phyloP scores from a whole-genome alignment of 2,888 invertebrate species.

The Caenorhabditis auriculariae region DNA sequence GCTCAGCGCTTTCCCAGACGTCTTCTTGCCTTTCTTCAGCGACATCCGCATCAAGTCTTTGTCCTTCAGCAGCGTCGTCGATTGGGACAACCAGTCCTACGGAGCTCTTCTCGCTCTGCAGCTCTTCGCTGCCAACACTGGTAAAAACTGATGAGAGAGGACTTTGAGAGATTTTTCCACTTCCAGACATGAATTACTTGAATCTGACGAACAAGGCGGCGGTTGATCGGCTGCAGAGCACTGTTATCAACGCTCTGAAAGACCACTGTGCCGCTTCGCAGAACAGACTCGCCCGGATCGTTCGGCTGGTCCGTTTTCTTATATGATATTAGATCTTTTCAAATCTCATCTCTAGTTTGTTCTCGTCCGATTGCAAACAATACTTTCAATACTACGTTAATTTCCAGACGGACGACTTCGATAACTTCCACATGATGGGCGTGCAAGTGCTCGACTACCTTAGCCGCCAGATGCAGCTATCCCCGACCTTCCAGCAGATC shows the following conservation, averaged over 20 bases:
- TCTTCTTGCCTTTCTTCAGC: conserved; percentile 30
- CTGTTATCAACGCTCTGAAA: conserved; percentile 88
- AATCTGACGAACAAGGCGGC: conserved; percentile 28
- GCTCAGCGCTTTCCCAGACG: conserved; percentile 38
- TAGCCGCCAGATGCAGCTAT: background rate
- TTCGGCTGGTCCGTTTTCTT: conserved; percentile 43
- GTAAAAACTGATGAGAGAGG: conserved; percentile 6
- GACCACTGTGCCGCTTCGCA: conserved; percentile 73
- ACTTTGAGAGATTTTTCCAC: background rate
- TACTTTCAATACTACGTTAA: background rate
- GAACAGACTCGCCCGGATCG: conserved; percentile 54
- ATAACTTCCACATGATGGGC: conserved; percentile 24
- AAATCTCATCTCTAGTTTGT: background rate
- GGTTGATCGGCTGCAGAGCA: conserved; percentile 92
- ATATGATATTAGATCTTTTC: background rate
- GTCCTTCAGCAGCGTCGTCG: conserved; percentile 33
- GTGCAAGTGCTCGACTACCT: conserved; percentile 9
- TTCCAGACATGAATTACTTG: conserved; percentile 33
- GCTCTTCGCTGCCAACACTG: conserved; percentile 30
- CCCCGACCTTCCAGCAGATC: conserved; percentile 9
- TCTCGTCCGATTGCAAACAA: background rate
- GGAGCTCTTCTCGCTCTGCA: conserved; percentile 54
- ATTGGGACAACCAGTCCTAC: conserved; percentile 55
- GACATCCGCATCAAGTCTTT: conserved; percentile 15
- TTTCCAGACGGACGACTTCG: conserved; percentile 34